Evolutionary conservation across 2,113 vertebrate genomes (phyloP), one percentile per base, ranked within the genome.

Genomic region (Misgurnus mizolepis): DNA sequence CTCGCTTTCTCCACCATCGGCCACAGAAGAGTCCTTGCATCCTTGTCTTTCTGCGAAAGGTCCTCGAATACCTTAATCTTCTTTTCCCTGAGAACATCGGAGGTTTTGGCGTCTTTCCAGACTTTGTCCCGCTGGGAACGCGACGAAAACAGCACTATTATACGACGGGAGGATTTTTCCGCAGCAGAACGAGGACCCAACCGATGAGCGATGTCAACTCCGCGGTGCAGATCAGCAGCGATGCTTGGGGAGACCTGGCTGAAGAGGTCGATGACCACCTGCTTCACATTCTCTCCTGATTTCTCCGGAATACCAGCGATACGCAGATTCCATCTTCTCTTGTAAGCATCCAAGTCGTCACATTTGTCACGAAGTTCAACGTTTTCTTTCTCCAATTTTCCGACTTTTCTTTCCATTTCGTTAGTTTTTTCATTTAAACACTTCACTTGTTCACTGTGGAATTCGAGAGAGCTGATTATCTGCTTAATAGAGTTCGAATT

Each of bases 21-120:
- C 34, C 61, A 64, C 34, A 39, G 61, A 14, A 64, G 61, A 64
- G 61, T 14, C 5, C 61, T 64, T 64, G 61, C 61, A 64, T 64
- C 61, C 61, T 40, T 64, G 34, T 64, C 61, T 40, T 64, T 14
- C 4, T 64, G 61, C 58, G 27, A 64, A 14, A 64, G 61, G 12
- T 64, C 61, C 62, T 65, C 62, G 62, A 65, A 65, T 10, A 65
- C 5, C 27, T 65, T 65, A 15, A 65, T 65, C 34, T 65, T 65
- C 27, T 65, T 65, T 39, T 40, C 62, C 27, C 11, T 39, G 27
- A 40, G 60, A 1, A 34, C 5, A 5, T 14, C 5, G 1, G 22
- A 39, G 1, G 22, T 64, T 39, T 64, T 39, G 61, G 61, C 61
- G 1, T 64, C 61, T 14, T 14, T 39, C 22, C 22, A 64, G 39